phyloP scores from a whole-genome alignment of 1,140 invertebrate species.

The Caenorhabditis inopinata region DNA sequence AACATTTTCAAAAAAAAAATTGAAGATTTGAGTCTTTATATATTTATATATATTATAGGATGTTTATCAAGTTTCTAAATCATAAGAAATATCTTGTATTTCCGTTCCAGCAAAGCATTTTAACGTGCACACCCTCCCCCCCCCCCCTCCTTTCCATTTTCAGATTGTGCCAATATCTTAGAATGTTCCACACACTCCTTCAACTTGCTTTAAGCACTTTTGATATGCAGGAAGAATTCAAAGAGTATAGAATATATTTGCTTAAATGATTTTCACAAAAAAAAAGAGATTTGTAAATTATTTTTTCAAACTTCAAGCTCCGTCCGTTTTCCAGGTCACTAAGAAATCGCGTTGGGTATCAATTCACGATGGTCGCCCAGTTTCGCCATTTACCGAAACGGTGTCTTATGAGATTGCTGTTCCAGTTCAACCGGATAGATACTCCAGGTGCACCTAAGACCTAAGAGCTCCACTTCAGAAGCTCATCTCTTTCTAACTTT shows the following conservation, averaged over 20 bases:
- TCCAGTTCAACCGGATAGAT: conserved; percentile 31
- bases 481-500: background rate
- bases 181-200: too few relatives aligned
- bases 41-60: too few relatives aligned
- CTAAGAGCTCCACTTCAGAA: background rate
- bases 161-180: background rate
- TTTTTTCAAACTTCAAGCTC: too few relatives aligned
- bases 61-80: too few relatives aligned
- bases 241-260: background rate
- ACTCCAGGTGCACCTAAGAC: conserved; percentile 16
- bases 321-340: conserved; percentile 34
- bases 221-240: background rate
- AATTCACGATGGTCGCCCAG: conserved; percentile 65
- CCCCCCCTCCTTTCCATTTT: too few relatives aligned
- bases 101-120: background rate
- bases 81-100: too few relatives aligned
- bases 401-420: conserved; percentile 51
- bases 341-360: conserved; percentile 61
- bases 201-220: background rate
- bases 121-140: too few relatives aligned
- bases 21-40: too few relatives aligned
- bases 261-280: too few relatives aligned
- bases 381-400: conserved; percentile 58
- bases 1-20: too few relatives aligned
- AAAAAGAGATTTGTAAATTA: too few relatives aligned